Evolutionary conservation across 2,888 invertebrate species (phyloP), one percentile per base, ranked within the genome.

Genomic region (Yponomeuta evonymella): DNA sequence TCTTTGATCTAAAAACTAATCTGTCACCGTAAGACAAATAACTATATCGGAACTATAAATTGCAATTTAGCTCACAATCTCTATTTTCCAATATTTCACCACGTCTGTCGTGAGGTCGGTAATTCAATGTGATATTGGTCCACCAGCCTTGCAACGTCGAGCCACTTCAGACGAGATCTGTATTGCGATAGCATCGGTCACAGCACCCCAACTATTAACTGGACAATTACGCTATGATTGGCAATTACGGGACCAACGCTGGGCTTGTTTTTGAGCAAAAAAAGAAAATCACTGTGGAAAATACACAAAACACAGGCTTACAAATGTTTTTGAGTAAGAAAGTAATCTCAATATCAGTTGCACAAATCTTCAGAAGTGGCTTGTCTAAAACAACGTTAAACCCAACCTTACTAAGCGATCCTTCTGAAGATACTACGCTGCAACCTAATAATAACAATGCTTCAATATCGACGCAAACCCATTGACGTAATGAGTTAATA

Each of bases 141-240:
- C 51, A 15, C 15, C 51, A 58, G 51, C 51, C 51, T 51, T 51
- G 6, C 51, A 36, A 12, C 67, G 67, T 67, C 72, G 58, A 72
- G 70, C 73, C 68, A 74, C 76, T 75, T 73, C 74, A 70, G 75
- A 74, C 72, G 72, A 76, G 78, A 78, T 76, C 75, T 76, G 77
- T 77, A 76, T 75, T 74, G 65, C 74, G 79, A 79, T 80, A 79
- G 76, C 75, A 78, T 79, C 78, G 72, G 71, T 72, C 73, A 69
- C 72, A 74, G 75, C 75, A 77, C 77, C 76, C 75, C 75, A 75
- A 76, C 51, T 58, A 78, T 76, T 77, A 73, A 73, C 73, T 73
- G 72, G 75, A 74, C 74, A 76, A 75, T 65, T 65, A 65, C 6
- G n/a, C 33, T 65, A 10, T 65, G 12, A 12, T 65, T 65, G 65